Base-by-base conservation (phyloP, 2,113 vertebrate species). In the Melanostigma gelatinosum region DNA sequence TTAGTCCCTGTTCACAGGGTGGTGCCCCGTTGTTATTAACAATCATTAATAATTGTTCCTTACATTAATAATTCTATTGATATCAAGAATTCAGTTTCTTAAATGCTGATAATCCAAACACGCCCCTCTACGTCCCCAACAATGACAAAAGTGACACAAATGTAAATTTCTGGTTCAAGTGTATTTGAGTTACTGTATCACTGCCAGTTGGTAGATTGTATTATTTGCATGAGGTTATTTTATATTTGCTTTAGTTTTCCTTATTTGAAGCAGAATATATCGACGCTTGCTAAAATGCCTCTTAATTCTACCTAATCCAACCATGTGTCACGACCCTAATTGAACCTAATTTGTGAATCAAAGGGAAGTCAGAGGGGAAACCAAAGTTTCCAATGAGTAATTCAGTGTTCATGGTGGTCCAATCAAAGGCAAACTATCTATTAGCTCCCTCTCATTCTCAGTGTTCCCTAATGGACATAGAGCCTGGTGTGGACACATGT, bases 381-480 rank as follows among this genome's bases (percentile, higher is more conserved):
- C 27, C n/a, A 12, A 10, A 16, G 27, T 67, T 29, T 54, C 27
- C 22, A 54, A 4, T 54, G 36, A 75, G 58, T 32, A 32, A 65
- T 22, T 29, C 40, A 9, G 36, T 44, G 36, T 65, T 50, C 80
- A 78, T 61, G 85, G 72, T 80, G 82, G 76, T 85, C 85, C 77
- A 72, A 61, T 66, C 38, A 64, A 15, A 73, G 46, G 74, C 32
- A 62, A 74, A 77, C 50, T 18, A 71, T 60, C 12, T 44, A 42
- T 61, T 44, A 42, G 40, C 46, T 62, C 46, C 32, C 42, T 69
- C 32, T 68, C n/a, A 29, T 54, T 61, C 64, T 58, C 60, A 18
- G 15, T 27, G 34, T 61, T 46, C 44, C 36, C 18, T 76, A 60
- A 81, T 80, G 40, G 67, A 79, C 44, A 46, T 52, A 4, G n/a